Conservation (phyloP, 1,140 invertebrate species). For the Temnothorax nylanderi region DNA sequence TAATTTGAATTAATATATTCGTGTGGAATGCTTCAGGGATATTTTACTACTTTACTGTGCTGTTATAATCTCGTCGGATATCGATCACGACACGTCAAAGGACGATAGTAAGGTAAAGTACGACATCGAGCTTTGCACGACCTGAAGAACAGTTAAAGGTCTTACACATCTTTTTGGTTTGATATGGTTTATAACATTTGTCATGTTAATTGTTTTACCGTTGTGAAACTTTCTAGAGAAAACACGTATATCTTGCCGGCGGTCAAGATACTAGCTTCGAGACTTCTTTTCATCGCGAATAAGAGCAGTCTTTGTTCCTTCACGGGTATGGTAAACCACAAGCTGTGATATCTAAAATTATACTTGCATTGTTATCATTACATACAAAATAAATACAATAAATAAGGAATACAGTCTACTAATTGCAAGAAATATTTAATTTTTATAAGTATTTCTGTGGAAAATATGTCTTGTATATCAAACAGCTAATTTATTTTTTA, state of each 20-base stretch:
- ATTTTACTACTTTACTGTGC: not conserved
- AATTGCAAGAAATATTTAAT: too few relatives aligned
- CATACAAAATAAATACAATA: not conserved
- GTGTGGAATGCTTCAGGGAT: not conserved
- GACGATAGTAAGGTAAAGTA: too few relatives aligned
- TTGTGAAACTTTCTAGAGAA: constrained; percentile 21
- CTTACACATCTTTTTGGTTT: not conserved
- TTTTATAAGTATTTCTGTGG: not conserved
- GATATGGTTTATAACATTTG: not conserved
- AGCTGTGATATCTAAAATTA: constrained; percentile 20
- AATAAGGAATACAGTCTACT: not conserved
- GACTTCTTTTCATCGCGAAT: constrained; percentile 17
- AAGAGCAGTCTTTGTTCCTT: not conserved
- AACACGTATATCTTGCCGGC: constrained; percentile 34
- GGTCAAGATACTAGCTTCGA: not conserved
- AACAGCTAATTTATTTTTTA: not conserved
- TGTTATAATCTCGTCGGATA: not conserved
- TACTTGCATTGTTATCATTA: not conserved
- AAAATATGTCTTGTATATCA: not conserved
- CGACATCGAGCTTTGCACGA: not conserved
- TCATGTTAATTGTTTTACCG: not conserved
- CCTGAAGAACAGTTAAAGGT: not conserved
- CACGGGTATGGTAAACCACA: constrained; percentile 1
- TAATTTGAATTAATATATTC: not conserved
- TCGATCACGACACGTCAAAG: not conserved